Base-by-base conservation (phyloP, 2,113 vertebrate genomes). In the Hymenochirus boettgeri region DNA sequence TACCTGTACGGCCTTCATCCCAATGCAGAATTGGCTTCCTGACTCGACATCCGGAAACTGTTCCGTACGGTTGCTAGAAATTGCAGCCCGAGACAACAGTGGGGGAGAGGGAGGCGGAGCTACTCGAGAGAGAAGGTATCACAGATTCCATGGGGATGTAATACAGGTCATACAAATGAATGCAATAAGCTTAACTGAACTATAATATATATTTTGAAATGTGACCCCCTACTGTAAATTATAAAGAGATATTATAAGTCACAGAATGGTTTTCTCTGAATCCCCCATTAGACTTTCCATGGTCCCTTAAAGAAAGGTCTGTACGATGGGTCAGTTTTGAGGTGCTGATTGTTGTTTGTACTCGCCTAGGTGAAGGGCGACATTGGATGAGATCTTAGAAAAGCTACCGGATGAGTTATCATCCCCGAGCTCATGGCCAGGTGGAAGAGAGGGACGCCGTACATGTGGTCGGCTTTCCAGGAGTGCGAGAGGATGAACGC, bases 1-100 rank as follows among this genome's bases (percentile, higher is more conserved):
- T 82, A 95, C 56, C 88, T 99, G 7, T 99, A 97, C 0, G 92
- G 96, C 24, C 93, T 99, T 27, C 96, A 98, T 54, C 92, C 96
- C 25, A 99, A 98, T 0, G 94, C 96, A 0, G 95, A 99, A 94
- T 98, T 2, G 93, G 92, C 15, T 93, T 96, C 79, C 88, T 98
- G 1, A 94, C 92, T 0, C 92, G 94, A 75, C 91, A 87, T 1
- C 96, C 96, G 0, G 94, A 97, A 71, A 92, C 89, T 98, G 13
- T 96, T 98, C 77, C 89, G 66, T 26, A 84, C 83, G 0, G 56
- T n/a, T 99, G 71, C 74, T 98, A 77, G 95, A 94, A 79, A 86
- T 99, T 90, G 94, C 95, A 80, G 92, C 95, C n/a, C 75, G 77
- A 1, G 86, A 93, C 57, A 70, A 76, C 58, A 88, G 75, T 2